Evolutionary conservation across 2,113 vertebrate genomes (phyloP), one percentile per base, ranked within the genome.

Genomic region (Colinus virginianus): DNA sequence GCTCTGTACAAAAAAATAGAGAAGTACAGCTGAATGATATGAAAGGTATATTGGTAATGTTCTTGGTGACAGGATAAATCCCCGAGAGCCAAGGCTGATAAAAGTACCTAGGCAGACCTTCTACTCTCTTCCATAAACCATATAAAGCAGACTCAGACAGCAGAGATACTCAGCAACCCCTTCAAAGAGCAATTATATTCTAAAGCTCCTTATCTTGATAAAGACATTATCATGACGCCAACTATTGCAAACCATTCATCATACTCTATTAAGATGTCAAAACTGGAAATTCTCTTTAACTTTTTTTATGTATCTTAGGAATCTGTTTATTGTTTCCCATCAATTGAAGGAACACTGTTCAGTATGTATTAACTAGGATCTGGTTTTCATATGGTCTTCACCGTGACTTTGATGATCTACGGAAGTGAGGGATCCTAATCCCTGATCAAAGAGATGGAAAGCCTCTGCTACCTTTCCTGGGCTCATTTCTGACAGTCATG

Each of bases 241-340:
- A 30, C 51, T 28, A 15, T 3, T 53, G 26, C 51, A 94, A 70
- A 67, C 70, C 55, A 93, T 78, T 93, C 84, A 82, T 93, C 58
- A 77, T 34, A 63, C n/a, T 30, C 80, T 77, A 83, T 87, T 87
- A 90, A 82, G 38, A 88, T 30, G 74, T 82, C 90, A 93, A 28
- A 87, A 75, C 63, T 94, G 85, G 66, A 88, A 86, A 40, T 72
- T 59, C 77, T 78, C 67, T 84, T 55, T 64, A n/a, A 87, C 17
- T 81, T 96, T 90, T 72, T 94, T 92, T 86, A 72, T 75, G 34
- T 20, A 32, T 82, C 77, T 90, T 63, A 59, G 74, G 83, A 88
- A 90, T 79, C 67, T 56, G 77, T 72, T 96, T 84, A 72, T 88
- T 19, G 36, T 87, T 94, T 92, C 90, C 85, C 48, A 84, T 76